Evolutionary conservation across 2,113 vertebrate genomes (phyloP).

Genomic region (Cariama cristata): DNA sequence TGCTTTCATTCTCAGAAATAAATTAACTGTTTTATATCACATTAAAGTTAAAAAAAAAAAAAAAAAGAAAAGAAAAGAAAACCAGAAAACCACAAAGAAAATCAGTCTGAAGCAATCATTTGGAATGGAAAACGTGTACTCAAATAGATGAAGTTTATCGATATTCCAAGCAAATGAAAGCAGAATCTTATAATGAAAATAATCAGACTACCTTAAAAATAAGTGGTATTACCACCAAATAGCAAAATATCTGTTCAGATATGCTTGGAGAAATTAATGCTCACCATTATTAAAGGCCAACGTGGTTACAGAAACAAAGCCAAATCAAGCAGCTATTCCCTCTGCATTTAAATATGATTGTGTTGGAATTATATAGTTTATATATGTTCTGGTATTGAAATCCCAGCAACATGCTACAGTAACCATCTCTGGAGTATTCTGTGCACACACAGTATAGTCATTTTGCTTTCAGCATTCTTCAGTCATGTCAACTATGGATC

Average conservation of each 20-base stretch:
- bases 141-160: neutral
- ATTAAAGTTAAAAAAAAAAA: neutral
- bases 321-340: neutral
- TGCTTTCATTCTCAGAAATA: neutral
- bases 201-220: neutral
- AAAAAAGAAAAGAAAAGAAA: neutral
- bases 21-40: neutral
- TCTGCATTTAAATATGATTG: neutral
- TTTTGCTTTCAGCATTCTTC: neutral
- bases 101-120: constrained; percentile 3
- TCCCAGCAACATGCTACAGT: neutral
- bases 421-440: neutral
- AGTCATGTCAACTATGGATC: neutral
- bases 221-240: rapidly evolving
- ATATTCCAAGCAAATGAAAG: neutral
- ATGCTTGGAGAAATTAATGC: neutral
- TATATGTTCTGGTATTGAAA: neutral
- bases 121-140: neutral
- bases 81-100: neutral
- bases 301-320: neutral
- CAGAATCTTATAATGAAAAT: neutral
- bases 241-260: neutral
- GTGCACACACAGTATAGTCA: neutral
- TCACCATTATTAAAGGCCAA: neutral
- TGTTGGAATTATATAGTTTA: neutral